Evolutionary conservation across 2,113 vertebrate genomes (phyloP).

Genomic region (Saguinus midas): DNA sequence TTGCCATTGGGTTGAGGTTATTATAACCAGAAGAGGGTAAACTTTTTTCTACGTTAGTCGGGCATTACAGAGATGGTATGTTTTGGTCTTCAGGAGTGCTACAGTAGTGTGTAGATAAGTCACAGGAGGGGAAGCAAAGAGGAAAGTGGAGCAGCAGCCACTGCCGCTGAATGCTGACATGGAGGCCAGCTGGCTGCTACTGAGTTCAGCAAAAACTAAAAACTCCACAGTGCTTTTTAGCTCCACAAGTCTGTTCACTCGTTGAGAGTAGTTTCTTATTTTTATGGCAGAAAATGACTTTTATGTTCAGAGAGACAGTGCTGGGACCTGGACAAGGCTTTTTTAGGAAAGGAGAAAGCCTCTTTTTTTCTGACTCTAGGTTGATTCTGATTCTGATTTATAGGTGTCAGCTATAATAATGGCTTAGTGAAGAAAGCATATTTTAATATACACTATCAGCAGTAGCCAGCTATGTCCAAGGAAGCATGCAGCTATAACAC

Average conservation of each 20-base stretch:
- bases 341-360: not conserved
- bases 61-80: not conserved
- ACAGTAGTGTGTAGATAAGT: not conserved
- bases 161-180: not conserved
- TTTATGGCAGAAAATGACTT: not conserved
- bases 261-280: not conserved
- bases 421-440: not conserved
- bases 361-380: not conserved
- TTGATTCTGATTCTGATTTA: not conserved
- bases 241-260: not conserved
- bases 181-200: not conserved
- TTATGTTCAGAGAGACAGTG: not conserved
- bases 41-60: not conserved
- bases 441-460: not conserved
- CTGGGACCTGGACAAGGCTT: not conserved
- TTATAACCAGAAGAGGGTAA: not conserved
- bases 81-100: not conserved
- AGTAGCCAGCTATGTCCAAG: not conserved
- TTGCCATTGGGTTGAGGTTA: not conserved
- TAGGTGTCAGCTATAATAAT: not conserved
- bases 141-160: not conserved
- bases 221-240: not conserved
- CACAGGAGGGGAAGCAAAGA: not conserved
- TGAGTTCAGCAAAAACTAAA: not conserved
- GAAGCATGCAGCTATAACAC: not conserved